A percentile compares a stretch with the other conserved stretches of the same genome.
These are phyloP conservation scores for Calyptomena viridis DNA, from an alignment of 2,113 vertebrate species.

Conservation along the genomic window DNA sequence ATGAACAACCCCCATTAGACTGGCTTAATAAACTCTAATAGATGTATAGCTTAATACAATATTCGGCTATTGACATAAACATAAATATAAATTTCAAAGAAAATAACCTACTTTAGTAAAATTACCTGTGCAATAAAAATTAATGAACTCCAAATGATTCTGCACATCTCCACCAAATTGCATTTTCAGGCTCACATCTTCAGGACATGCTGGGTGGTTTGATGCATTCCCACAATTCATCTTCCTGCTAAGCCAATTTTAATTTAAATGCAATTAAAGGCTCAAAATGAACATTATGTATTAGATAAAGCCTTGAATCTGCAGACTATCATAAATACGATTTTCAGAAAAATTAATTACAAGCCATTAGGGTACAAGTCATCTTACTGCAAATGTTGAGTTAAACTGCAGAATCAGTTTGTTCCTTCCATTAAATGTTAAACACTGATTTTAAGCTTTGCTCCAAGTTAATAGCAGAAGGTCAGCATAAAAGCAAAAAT, in stretches of 20 bases:
- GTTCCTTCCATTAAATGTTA: conserved; percentile 88
- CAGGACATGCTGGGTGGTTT: conserved; percentile 89
- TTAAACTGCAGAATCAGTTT: conserved; percentile 89
- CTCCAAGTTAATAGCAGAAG: conserved; percentile 77
- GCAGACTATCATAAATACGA: conserved; percentile 88
- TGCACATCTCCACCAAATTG: conserved; percentile 85
- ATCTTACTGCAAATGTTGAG: conserved; percentile 88
- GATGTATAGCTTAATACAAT: conserved; percentile 77
- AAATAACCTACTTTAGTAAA: conserved; percentile 86
- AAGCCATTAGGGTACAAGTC: conserved; percentile 92
- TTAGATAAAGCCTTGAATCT: conserved; percentile 89
- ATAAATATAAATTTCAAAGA: conserved; percentile 85
- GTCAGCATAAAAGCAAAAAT: conserved; percentile 74
- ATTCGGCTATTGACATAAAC: conserved; percentile 84
- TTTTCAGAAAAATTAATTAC: conserved; percentile 91
- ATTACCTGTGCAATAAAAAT: conserved; percentile 92
- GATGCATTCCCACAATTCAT: conserved; percentile 90
- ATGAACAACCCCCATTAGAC: conserved; percentile 70
- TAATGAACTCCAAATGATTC: conserved; percentile 91
- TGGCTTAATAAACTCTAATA: conserved; percentile 80
- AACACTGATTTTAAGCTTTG: conserved; percentile 83
- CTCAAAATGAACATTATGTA: conserved; percentile 94
- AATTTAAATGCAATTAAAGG: conserved; percentile 95
- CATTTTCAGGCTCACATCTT: conserved; percentile 90
- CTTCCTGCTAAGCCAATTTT: conserved; percentile 92